A percentile compares a stretch with the other conserved stretches of the same genome.
phyloP scores from a whole-genome alignment of 1,140 invertebrate species.

The Leptopilina boulardi region DNA sequence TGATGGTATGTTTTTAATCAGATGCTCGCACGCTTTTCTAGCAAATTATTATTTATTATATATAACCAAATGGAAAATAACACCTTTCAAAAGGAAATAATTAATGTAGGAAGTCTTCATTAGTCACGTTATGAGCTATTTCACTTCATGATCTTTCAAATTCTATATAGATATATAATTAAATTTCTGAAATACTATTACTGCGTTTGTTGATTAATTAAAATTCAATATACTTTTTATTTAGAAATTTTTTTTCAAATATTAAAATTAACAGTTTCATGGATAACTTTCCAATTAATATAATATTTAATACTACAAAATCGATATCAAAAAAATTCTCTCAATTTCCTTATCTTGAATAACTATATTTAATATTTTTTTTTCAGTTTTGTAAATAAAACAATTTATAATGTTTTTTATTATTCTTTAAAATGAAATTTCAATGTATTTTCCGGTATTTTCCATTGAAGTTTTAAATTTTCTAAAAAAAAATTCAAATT shows the following conservation, averaged over 20 bases:
- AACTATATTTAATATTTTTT: too few relatives aligned
- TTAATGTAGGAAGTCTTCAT: background rate
- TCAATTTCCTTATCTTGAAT: too few relatives aligned
- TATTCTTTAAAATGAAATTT: too few relatives aligned
- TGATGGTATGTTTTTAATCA: constrained; percentile 24
- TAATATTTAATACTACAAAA: background rate
- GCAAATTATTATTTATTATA: constrained; percentile 25
- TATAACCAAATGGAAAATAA: background rate
- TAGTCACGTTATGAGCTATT: constrained; percentile 6
- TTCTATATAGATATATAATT: background rate
- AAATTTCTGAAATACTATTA: background rate
- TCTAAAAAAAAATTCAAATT: too few relatives aligned
- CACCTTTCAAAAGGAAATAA: background rate
- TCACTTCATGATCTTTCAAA: background rate
- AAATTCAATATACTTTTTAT: background rate
- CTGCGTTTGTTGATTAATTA: background rate
- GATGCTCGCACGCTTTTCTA: constrained; percentile 8
- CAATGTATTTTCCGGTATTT: too few relatives aligned
- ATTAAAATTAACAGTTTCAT: too few relatives aligned
- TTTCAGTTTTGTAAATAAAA: too few relatives aligned
- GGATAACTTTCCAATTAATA: too few relatives aligned
- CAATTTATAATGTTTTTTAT: too few relatives aligned
- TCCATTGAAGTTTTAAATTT: too few relatives aligned
- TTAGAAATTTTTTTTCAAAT: too few relatives aligned
- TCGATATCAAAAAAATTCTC: too few relatives aligned